A percentile compares a stretch with the other conserved stretches of the same genome.
phyloP scores from a whole-genome alignment of 2,888 invertebrate genomes.

The Drosophila prostipennis region DNA sequence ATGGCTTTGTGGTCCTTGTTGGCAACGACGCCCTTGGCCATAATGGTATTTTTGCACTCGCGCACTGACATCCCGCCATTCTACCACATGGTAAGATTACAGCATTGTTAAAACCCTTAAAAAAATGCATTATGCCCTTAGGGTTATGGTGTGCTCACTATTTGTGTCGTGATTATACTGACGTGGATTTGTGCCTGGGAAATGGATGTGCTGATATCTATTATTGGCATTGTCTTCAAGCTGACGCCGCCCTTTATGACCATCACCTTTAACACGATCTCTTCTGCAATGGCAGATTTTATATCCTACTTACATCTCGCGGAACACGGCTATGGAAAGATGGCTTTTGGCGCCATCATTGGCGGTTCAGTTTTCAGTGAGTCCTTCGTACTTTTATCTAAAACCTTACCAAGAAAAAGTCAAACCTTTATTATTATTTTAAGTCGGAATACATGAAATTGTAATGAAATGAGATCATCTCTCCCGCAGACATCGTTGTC shows the following conservation, averaged over 20 bases:
- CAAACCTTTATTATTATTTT: too few relatives aligned
- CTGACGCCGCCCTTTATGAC: slow-evolving; percentile 40
- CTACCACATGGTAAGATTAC: slow-evolving; percentile 48
- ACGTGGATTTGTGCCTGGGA: slow-evolving; percentile 47
- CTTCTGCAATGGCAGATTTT: slow-evolving; percentile 42
- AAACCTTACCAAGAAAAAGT: too few relatives aligned
- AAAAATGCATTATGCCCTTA: background rate
- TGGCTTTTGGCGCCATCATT: slow-evolving; percentile 54
- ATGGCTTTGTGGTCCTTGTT: slow-evolving; percentile 43
- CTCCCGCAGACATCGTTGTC: slow-evolving; percentile 38
- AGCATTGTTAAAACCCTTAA: background rate
- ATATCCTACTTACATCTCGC: slow-evolving; percentile 38
- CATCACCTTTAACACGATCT: slow-evolving; percentile 44
- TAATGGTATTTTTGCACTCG: slow-evolving; percentile 28
- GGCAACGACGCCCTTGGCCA: slow-evolving; percentile 49
- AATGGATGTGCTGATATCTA: slow-evolving; percentile 41
- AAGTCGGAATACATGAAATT: too few relatives aligned
- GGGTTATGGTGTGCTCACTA: slow-evolving; percentile 23
- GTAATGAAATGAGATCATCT: background rate
- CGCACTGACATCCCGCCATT: slow-evolving; percentile 58
- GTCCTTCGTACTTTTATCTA: background rate
- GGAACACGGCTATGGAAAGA: slow-evolving; percentile 54
- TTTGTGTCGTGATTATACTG: slow-evolving; percentile 22
- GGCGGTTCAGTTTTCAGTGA: slow-evolving; percentile 57
- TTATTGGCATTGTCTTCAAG: slow-evolving; percentile 41